Evolutionary conservation across 2,888 invertebrate genomes (phyloP), one percentile per base, ranked within the genome.

Genomic region (Papilio protenor): DNA sequence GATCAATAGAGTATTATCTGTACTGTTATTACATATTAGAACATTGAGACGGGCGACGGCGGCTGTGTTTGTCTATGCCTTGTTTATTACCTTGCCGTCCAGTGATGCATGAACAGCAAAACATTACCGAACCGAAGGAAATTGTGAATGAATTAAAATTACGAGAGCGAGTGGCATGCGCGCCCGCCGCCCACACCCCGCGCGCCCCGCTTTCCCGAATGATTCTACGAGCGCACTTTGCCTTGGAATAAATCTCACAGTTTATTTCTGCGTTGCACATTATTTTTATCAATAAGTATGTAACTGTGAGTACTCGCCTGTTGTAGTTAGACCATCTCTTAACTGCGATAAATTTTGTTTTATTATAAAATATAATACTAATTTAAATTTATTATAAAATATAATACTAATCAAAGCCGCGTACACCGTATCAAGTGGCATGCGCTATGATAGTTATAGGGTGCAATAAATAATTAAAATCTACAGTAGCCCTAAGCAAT

Each of bases 141-240:
- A 69, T 57, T 69, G 66, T 73, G 57, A 49, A 69, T 77, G 77
- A 77, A 59, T 73, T 57, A 69, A 77, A 73, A 73, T 23, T 66
- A 69, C 57, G 52, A 55, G 40, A 77, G 52, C 64, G 55, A 52
- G 72, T 61, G 40, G 49, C 33, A 70, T 47, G 72, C 72, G 71
- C 72, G 10, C 49, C 61, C 72, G 57, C 45, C 45, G 61, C 27
- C 61, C 27, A 16, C 27, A 10, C 21, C 61, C 33, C 72, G 57
- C 23, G 40, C 61, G 49, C 52, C 49, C 10, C 72, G 27, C 18
- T 27, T 47, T 6, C 33, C 49, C 61, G 14, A n/a, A 52, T 61
- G 40, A 49, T 61, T 49, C 70, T 69, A 18, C 52, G 45, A 11
- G 18, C 64, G 33, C 23, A 47, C 70, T 18, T 59, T 52, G 59